A percentile compares a stretch with the other conserved stretches of the same genome.
Conservation (phyloP, 2,888 invertebrate genomes). For the Dugesia japonica region DNA sequence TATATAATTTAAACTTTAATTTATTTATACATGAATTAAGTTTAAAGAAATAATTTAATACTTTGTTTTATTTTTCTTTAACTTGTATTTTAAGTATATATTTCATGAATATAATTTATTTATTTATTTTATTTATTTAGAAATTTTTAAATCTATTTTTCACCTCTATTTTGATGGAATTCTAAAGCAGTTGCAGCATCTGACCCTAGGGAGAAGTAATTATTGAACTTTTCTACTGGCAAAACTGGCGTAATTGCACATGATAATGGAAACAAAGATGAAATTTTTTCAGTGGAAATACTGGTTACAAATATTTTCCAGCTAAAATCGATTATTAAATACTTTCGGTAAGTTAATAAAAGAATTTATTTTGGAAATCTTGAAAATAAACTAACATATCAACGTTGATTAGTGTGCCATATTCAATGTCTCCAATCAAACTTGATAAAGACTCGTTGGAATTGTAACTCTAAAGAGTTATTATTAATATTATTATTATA, state of each 20-base stretch:
- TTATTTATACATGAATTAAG: too few species aligned
- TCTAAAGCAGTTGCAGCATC: not conserved
- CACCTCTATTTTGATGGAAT: conserved; percentile 5
- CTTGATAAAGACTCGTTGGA: not conserved
- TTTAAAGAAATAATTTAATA: too few species aligned
- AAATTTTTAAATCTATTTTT: not conserved
- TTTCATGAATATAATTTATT: too few species aligned
- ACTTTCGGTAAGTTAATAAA: too few species aligned
- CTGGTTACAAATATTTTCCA: not conserved
- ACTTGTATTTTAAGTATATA: too few species aligned
- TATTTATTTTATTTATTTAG: too few species aligned
- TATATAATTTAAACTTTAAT: too few species aligned
- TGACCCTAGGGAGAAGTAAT: conserved; percentile 20
- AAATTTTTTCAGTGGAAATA: not conserved
- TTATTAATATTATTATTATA: not conserved
- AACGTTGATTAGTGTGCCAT: not conserved
- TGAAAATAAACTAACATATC: too few species aligned
- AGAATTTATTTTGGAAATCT: too few species aligned
- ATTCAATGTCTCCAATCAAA: not conserved
- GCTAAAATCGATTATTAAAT: not conserved
- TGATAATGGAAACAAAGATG: not conserved
- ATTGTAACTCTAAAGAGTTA: not conserved
- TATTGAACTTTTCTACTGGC: not conserved
- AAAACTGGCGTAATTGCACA: not conserved
- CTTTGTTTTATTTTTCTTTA: too few species aligned